Evolutionary conservation across 2,113 vertebrate species (phyloP).

Genomic region (Apistogramma diplotaenia): DNA sequence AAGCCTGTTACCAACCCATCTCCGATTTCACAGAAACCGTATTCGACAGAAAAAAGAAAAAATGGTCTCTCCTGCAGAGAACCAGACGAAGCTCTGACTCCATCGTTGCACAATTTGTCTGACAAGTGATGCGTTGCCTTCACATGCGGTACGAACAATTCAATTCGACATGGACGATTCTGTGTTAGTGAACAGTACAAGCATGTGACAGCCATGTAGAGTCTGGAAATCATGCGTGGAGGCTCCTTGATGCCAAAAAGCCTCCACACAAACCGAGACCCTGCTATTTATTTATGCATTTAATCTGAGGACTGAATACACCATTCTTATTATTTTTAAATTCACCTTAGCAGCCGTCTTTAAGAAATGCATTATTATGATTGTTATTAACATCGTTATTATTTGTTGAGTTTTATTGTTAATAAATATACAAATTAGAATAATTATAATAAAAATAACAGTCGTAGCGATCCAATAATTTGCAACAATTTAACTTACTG

Average conservation of each 20-base stretch:
- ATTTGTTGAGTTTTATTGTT: background rate
- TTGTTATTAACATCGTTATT: background rate
- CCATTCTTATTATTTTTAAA: background rate
- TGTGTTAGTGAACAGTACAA: constrained; percentile 4
- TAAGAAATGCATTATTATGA: background rate
- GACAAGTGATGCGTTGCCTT: constrained; percentile 52
- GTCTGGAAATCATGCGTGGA: constrained; percentile 30
- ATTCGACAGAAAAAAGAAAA: background rate
- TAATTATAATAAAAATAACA: background rate
- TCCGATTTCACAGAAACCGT: background rate
- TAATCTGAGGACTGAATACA: background rate
- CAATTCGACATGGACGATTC: constrained; percentile 46
- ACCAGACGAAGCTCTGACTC: background rate
- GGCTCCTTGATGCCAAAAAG: background rate
- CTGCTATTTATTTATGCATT: background rate
- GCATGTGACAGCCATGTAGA: constrained; percentile 30
- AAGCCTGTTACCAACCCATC: background rate
- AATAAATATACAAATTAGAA: background rate
- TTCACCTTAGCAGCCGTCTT: background rate
- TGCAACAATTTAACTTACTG: background rate
- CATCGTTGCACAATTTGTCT: constrained; percentile 39
- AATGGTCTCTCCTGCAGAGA: constrained; percentile 1
- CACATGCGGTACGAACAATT: constrained; percentile 32
- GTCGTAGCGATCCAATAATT: background rate
- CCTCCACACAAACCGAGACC: background rate